Conservation (phyloP, 1,140 invertebrate genomes). For the Adoxophyes honmai region DNA sequence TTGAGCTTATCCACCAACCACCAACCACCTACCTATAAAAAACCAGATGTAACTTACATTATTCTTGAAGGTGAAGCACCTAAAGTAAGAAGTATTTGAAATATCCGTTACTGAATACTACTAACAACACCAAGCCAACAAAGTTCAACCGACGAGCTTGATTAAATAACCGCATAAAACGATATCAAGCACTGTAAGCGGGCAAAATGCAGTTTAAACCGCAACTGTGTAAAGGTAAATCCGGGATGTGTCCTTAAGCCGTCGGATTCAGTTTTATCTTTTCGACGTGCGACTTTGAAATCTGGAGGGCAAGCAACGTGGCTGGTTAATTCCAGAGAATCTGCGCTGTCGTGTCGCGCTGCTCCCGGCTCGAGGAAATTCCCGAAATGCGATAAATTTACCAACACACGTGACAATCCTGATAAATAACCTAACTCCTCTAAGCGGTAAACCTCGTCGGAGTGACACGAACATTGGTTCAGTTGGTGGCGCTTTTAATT, state of each 20-base stretch:
- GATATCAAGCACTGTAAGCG: not conserved
- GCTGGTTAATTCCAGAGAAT: slow-evolving; percentile 12
- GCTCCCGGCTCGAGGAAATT: not conserved
- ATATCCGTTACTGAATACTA: too few relatives aligned
- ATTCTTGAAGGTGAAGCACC: too few relatives aligned
- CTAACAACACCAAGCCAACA: too few relatives aligned
- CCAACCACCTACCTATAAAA: too few relatives aligned
- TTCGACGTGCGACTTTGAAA: slow-evolving; percentile 3
- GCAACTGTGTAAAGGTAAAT: not conserved
- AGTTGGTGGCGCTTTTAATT: slow-evolving; percentile 8
- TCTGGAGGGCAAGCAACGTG: not conserved
- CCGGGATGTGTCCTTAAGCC: not conserved
- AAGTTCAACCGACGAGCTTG: too few relatives aligned
- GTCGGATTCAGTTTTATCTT: slow-evolving; percentile 1
- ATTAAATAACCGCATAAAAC: too few relatives aligned
- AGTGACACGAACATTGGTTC: slow-evolving; percentile 10
- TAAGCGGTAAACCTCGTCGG: slow-evolving; percentile 11
- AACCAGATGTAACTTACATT: too few relatives aligned
- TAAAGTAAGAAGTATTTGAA: too few relatives aligned
- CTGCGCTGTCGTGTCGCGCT: slow-evolving; percentile 10
- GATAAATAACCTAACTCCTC: slow-evolving; percentile 14
- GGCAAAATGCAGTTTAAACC: not conserved
- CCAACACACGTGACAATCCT: slow-evolving; percentile 16
- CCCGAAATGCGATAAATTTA: slow-evolving; percentile 15
- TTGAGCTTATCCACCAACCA: too few relatives aligned